Evolutionary conservation across 2,888 invertebrate genomes (phyloP), one percentile per base, ranked within the genome.

Genomic region (Platynereis dumerilii): DNA sequence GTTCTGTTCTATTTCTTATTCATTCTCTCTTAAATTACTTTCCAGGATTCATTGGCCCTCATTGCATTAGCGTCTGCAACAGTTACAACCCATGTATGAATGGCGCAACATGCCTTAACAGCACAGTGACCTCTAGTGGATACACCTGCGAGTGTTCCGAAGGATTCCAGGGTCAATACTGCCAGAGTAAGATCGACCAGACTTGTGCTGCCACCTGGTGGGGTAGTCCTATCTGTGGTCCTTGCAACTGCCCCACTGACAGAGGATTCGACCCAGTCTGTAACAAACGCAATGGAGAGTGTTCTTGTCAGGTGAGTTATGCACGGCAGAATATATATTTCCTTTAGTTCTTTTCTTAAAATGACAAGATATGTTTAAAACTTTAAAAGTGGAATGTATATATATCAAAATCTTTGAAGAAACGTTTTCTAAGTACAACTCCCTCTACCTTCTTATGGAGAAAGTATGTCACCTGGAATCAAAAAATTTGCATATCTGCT

Each of bases 161-260:
- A 0, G 88, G 89, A 1, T 87, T 89, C 64, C 90, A 78, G 34
- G 86, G 86, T 0, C 70, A 71, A 26, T 84, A 86, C 73, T 87
- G 87, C 75, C 83, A 86, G 67, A 73, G 80, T 26, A 67, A 71
- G 28, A 66, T 75, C n/a, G 71, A 72, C 26, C 73, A 70, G 15
- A 73, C 76, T 3, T 98, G 97, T 75, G 95, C 96, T 0, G 89
- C 93, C 0, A 92, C 93, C 22, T 98, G 94, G 96, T 96, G 95
- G 94, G 96, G 96, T 0, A 48, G 89, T 71, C 91, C 91, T 0
- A 92, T 94, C 3, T 97, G 97, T 85, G 97, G 96, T 0, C 97
- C 97, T 0, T 98, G 97, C 80, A 89, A 90, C 67, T 98, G 97
- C 81, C 91, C 91, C 75, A 87, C 89, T 0, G 87, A 90, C 20